Percentiles rank a stretch among this genome's conserved stretches.
Conservation (phyloP, 2,888 invertebrate genomes). For the Lepidonotus clava region DNA sequence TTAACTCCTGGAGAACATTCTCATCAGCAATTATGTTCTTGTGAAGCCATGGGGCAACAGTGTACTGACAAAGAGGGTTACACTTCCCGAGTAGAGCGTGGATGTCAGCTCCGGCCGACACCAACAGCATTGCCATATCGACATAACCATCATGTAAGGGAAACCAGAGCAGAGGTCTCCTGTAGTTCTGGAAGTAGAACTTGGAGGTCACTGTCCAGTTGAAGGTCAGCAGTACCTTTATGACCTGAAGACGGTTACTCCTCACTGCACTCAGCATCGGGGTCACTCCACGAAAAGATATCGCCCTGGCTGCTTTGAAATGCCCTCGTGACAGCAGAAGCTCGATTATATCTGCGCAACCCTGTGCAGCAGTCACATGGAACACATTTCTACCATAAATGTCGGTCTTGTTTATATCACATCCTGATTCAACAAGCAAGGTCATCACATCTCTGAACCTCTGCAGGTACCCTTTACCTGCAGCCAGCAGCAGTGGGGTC, state of each 20-base stretch:
- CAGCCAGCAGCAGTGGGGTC: constrained; percentile 40
- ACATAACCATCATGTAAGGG: constrained; percentile 34
- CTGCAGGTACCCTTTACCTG: constrained; percentile 25
- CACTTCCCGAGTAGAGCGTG: not conserved
- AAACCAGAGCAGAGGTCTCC: constrained; percentile 17
- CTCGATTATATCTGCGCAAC: constrained; percentile 5
- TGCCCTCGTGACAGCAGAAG: constrained; percentile 19
- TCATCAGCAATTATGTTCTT: constrained; percentile 21
- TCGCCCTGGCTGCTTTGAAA: not conserved
- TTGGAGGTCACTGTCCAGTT: constrained; percentile 3
- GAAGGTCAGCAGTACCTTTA: constrained; percentile 23
- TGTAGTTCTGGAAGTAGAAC: not conserved
- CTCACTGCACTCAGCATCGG: constrained; percentile 1
- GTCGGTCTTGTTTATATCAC: constrained; percentile 9
- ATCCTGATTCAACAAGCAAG: not conserved
- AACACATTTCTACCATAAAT: constrained; percentile 28
- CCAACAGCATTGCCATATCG: not conserved
- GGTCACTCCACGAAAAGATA: constrained; percentile 2
- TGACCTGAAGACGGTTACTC: not conserved
- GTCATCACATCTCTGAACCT: constrained; percentile 33
- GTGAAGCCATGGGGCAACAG: not conserved
- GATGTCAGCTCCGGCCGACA: not conserved
- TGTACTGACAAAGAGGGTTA: not conserved
- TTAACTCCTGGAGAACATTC: not conserved
- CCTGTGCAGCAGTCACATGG: constrained; percentile 29